Evolutionary conservation across 1,140 invertebrate species (phyloP).

Genomic region (Nixonia krombeini): DNA sequence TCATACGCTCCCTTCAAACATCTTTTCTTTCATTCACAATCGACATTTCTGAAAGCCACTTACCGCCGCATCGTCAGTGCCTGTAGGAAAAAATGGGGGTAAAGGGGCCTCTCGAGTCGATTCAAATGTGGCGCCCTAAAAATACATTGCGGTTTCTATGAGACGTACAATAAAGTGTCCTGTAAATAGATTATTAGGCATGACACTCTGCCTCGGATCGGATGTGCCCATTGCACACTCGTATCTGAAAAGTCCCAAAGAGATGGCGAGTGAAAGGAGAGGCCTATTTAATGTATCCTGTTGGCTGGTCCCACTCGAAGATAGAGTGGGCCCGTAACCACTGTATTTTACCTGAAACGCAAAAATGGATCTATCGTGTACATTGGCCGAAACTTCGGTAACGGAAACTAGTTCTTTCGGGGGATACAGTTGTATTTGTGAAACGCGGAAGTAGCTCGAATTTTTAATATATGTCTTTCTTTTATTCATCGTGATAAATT

Average conservation of each 20-base stretch:
- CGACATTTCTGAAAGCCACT: not conserved
- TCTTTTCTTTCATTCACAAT: not conserved
- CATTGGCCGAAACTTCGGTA: constrained; percentile 16
- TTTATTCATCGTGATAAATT: too few relatives aligned
- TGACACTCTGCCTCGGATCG: constrained; percentile 22
- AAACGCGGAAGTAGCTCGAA: constrained; percentile 28
- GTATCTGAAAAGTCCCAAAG: constrained; percentile 8
- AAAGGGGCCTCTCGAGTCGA: constrained; percentile 14
- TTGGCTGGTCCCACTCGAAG: constrained; percentile 25
- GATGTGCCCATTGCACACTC: constrained; percentile 31
- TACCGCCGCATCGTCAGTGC: constrained; percentile 3
- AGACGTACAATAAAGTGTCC: constrained; percentile 30
- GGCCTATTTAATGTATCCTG: constrained; percentile 13
- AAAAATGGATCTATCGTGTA: constrained; percentile 10
- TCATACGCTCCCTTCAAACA: too few relatives aligned
- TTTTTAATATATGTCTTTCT: too few relatives aligned
- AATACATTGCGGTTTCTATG: constrained; percentile 39
- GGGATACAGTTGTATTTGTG: constrained; percentile 16
- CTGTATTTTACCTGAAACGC: constrained; percentile 41
- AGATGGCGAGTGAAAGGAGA: constrained; percentile 20
- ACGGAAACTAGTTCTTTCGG: constrained; percentile 29
- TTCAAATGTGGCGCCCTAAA: constrained; percentile 36
- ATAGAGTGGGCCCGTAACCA: too few relatives aligned
- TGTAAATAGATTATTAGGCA: constrained; percentile 51
- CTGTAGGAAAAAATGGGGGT: constrained; percentile 15